A percentile compares a stretch with the other conserved stretches of the same genome.
These are phyloP conservation scores for Chymomyza costata DNA, from an alignment of 1,140 invertebrate genomes.

Conservation along the genomic window DNA sequence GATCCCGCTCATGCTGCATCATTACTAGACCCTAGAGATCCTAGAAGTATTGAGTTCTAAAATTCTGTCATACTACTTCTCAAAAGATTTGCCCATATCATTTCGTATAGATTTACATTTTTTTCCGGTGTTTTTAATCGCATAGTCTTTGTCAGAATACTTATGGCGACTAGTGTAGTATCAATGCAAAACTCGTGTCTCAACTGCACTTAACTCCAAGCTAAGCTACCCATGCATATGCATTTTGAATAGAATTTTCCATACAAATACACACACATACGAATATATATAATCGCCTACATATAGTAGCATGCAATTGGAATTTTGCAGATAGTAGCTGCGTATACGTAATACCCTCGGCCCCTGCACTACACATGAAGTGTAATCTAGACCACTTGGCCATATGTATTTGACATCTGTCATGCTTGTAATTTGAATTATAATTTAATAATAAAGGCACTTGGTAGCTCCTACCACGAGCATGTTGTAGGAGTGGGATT, in stretches of 20 bases:
- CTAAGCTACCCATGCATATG: slow-evolving; percentile 48
- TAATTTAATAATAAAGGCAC: slow-evolving; percentile 50
- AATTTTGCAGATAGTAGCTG: slow-evolving; percentile 22
- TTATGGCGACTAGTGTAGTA: no score
- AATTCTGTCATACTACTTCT: no score
- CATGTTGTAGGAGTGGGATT: no score
- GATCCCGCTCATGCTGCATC: no score
- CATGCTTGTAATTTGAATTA: slow-evolving; percentile 64
- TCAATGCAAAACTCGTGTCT: no score
- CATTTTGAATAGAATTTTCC: slow-evolving; percentile 59
- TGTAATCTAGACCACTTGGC: slow-evolving; percentile 42
- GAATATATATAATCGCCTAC: neutral
- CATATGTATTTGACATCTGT: slow-evolving; percentile 60
- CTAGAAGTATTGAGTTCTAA: no score
- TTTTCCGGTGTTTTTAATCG: no score
- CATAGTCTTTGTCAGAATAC: no score
- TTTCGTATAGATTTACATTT: no score
- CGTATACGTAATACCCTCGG: neutral
- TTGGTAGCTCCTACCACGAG: slow-evolving; percentile 12
- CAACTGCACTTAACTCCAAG: no score
- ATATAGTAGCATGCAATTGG: slow-evolving; percentile 3
- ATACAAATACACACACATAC: slow-evolving; percentile 11
- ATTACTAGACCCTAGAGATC: no score
- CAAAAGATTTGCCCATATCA: no score
- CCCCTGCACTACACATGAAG: neutral